Percentiles rank a stretch among this genome's conserved stretches.
phyloP scores from a whole-genome alignment of 1,140 invertebrate species.

The Zaprionus africanus region DNA sequence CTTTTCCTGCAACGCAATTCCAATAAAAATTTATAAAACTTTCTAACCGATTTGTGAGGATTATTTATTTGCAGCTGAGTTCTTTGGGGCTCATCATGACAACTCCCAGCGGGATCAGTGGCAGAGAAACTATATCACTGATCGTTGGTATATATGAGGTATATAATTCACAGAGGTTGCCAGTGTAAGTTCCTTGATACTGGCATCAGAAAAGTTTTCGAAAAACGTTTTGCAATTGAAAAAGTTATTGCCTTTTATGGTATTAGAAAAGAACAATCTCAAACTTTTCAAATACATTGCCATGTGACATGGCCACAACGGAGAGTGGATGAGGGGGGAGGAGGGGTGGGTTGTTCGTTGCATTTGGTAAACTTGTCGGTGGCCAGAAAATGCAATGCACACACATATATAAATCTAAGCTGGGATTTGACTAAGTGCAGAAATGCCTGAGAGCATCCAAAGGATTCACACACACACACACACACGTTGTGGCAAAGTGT shows the following conservation, averaged over 20 bases:
- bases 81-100: constrained; percentile 3
- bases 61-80: constrained; percentile 37
- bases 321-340: background rate
- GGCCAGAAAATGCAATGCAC: constrained; percentile 32
- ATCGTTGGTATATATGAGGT: background rate
- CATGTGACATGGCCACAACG: background rate
- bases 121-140: background rate
- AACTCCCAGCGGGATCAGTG: constrained; percentile 1
- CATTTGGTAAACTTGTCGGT: constrained; percentile 23
- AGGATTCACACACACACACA: background rate
- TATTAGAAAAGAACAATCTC: constrained; percentile 42
- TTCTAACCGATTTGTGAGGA: constrained; percentile 30
- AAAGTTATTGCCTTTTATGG: constrained; percentile 53
- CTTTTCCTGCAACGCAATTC: background rate
- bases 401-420: constrained; percentile 24
- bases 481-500: background rate
- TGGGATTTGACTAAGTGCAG: constrained; percentile 43
- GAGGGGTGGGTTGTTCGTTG: background rate
- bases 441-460: constrained; percentile 36
- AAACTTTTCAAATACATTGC: constrained; percentile 51
- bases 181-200: constrained; percentile 18
- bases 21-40: constrained; percentile 30
- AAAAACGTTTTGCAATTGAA: constrained; percentile 55
- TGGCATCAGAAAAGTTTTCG: constrained; percentile 20
- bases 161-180: background rate